Evolutionary conservation across 2,888 invertebrate species (phyloP).

Genomic region (Drosophila suboccidentalis): DNA sequence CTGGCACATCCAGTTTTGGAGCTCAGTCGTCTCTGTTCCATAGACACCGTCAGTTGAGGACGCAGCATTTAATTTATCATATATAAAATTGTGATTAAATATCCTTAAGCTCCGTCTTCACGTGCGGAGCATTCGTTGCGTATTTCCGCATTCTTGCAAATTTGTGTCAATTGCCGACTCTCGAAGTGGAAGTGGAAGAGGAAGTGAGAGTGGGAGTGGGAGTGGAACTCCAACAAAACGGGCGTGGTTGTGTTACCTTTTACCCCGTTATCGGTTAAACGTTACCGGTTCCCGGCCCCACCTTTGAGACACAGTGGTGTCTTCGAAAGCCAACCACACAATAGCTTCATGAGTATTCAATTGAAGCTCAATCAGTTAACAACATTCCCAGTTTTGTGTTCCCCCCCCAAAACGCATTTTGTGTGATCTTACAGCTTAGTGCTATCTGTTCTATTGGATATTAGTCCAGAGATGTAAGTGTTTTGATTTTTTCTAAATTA

Average conservation of each 20-base stretch:
- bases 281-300: slow-evolving; percentile 27
- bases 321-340: slow-evolving; percentile 30
- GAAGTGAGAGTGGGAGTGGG: slow-evolving; percentile 28
- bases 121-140: slow-evolving; percentile 61
- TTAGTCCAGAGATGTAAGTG: slow-evolving; percentile 54
- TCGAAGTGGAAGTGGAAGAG: slow-evolving; percentile 31
- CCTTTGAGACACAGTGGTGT: slow-evolving; percentile 24
- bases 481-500: too few relatives aligned
- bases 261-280: slow-evolving; percentile 22
- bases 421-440: slow-evolving; percentile 26
- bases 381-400: slow-evolving; percentile 48
- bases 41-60: slow-evolving; percentile 55
- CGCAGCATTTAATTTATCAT: slow-evolving; percentile 12
- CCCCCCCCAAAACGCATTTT: slow-evolving; percentile 24
- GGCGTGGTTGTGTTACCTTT: slow-evolving; percentile 32
- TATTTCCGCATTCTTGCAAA: slow-evolving; percentile 77
- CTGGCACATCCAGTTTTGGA: slow-evolving; percentile 34
- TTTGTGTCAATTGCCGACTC: slow-evolving; percentile 76
- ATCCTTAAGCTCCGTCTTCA: slow-evolving; percentile 3
- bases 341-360: slow-evolving; percentile 73
- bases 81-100: slow-evolving; percentile 6
- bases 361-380: slow-evolving; percentile 78
- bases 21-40: slow-evolving; percentile 66
- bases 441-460: slow-evolving; percentile 26
- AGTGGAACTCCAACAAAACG: slow-evolving; percentile 19